Conservation (phyloP, 2,888 invertebrate genomes). For the Amaurobius ferox region DNA sequence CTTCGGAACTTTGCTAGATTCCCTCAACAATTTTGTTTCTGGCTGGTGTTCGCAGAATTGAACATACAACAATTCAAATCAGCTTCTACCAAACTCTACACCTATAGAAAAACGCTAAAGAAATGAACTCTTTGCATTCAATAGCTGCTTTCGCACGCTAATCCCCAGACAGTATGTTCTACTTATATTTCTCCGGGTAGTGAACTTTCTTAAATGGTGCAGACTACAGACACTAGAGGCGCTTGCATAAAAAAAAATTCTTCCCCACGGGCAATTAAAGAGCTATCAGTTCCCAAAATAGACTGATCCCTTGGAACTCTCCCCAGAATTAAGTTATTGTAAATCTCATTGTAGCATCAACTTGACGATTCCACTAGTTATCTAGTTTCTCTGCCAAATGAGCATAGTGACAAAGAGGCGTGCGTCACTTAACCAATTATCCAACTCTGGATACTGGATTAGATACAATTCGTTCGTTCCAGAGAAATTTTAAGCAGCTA, state of each 20-base stretch:
- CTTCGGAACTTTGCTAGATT: too few relatives aligned
- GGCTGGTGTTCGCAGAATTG: too few relatives aligned
- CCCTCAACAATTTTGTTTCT: too few relatives aligned
- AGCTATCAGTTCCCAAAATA: conserved; percentile 3
- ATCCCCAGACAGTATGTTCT: conserved; percentile 21
- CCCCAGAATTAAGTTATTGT: conserved; percentile 1
- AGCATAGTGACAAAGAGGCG: neutral
- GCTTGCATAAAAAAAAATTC: neutral
- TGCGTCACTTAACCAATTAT: neutral
- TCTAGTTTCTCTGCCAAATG: conserved; percentile 14
- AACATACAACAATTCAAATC: too few relatives aligned
- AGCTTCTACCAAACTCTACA: too few relatives aligned
- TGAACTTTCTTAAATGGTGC: conserved; percentile 32
- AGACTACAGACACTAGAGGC: neutral
- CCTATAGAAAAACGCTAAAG: too few relatives aligned
- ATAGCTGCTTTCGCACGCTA: conserved; percentile 26
- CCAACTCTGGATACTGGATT: neutral
- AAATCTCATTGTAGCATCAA: neutral
- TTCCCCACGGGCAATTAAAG: conserved; percentile 2
- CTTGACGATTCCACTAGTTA: conserved; percentile 11
- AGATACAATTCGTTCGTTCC: neutral
- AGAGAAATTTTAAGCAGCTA: too few relatives aligned
- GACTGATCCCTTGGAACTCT: conserved; percentile 2
- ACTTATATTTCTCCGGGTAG: conserved; percentile 37
- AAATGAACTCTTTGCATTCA: too few relatives aligned